These are phyloP conservation scores for Myodes glareolus DNA, from an alignment of 2,113 vertebrate species.

Conservation along the genomic window DNA sequence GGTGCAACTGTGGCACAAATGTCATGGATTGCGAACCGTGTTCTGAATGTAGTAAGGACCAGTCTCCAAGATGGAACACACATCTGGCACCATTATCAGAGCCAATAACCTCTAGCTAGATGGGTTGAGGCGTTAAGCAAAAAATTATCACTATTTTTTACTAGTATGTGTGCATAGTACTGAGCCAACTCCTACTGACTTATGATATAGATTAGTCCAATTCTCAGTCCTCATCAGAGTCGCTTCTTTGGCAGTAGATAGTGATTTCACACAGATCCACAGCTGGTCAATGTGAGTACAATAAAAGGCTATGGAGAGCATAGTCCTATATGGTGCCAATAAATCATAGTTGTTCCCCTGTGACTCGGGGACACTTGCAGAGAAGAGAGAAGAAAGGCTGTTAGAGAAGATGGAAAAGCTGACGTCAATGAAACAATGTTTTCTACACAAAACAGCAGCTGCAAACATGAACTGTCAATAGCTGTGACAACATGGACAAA, in stretches of 20 bases:
- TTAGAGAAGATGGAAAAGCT: not conserved
- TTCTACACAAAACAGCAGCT: not conserved
- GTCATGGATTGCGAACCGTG: not conserved
- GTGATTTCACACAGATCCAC: not conserved
- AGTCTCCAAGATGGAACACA: not conserved
- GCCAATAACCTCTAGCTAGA: not conserved
- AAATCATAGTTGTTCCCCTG: no score
- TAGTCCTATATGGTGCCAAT: no score
- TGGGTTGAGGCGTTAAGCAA: no score
- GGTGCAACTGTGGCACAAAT: not conserved
- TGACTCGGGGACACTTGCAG: no score
- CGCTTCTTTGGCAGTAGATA: not conserved
- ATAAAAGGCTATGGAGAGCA: not conserved
- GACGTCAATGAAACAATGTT: not conserved
- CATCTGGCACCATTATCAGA: not conserved
- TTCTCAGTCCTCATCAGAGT: not conserved
- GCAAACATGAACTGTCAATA: no score
- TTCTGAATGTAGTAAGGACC: not conserved
- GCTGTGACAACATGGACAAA: no score
- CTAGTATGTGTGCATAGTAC: not conserved
- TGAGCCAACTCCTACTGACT: not conserved
- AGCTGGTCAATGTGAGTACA: not conserved
- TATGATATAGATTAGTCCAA: not conserved
- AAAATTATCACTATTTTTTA: not conserved
- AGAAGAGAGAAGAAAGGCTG: not conserved